phyloP scores from a whole-genome alignment of 30 jellyfish, hydroid and myxozoan species.

The Cassiopea xamachana region DNA sequence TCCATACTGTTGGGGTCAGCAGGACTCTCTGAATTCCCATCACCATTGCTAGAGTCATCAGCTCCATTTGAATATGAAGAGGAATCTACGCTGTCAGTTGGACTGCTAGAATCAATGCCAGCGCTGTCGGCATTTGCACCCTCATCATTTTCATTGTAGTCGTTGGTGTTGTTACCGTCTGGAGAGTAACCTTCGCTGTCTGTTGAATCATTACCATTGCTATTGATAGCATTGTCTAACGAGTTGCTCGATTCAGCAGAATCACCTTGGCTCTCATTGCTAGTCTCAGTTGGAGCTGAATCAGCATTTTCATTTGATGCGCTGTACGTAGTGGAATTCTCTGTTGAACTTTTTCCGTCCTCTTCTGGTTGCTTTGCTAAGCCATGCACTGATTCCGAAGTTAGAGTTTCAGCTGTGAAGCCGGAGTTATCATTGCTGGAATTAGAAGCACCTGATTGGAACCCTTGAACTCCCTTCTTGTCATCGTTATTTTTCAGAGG shows the following conservation, averaged over 20 bases:
- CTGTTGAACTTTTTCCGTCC: constrained; percentile 4
- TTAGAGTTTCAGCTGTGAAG: constrained; percentile 63
- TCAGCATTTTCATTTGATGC: constrained; percentile 28
- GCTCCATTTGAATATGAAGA: constrained; percentile 5
- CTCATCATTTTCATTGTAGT: neutral
- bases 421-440: neutral
- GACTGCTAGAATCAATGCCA: constrained; percentile 1
- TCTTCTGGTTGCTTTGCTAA: constrained; percentile 40
- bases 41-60: constrained; percentile 13
- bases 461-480: neutral
- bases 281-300: constrained; percentile 9
- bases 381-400: constrained; percentile 54
- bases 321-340: neutral
- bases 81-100: neutral
- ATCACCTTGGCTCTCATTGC: constrained; percentile 2
- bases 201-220: neutral
- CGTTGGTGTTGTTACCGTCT: neutral
- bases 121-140: constrained; percentile 2
- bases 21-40: constrained; percentile 27
- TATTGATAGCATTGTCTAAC: neutral
- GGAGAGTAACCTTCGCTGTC: constrained; percentile 1
- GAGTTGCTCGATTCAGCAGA: neutral
- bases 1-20: constrained; percentile 9
- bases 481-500: constrained; percentile 6
- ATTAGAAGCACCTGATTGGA: constrained; percentile 24